Conservation (phyloP, 1,140 invertebrate species). For the Paralvinella palmiformis region DNA sequence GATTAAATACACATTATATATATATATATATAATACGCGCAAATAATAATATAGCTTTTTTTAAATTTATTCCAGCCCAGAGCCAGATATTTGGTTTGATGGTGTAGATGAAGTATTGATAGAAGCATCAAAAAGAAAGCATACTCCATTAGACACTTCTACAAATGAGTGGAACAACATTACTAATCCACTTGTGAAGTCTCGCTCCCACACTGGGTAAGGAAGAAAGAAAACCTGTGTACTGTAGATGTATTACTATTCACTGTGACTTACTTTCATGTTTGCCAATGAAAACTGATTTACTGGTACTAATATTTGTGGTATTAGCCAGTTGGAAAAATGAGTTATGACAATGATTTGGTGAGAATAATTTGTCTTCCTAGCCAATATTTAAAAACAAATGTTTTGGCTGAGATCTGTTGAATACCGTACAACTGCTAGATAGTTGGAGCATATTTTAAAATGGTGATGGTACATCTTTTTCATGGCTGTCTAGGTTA, state of each 20-base stretch:
- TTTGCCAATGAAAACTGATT: neutral
- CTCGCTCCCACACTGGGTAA: neutral
- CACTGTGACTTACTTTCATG: neutral
- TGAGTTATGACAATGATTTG: too few relatives aligned
- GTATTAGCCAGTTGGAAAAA: neutral
- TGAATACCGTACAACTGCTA: too few relatives aligned
- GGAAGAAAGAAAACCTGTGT: neutral
- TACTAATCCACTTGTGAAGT: neutral
- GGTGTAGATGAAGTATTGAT: slow-evolving; percentile 51
- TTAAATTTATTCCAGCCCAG: slow-evolving; percentile 19
- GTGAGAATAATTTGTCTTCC: too few relatives aligned
- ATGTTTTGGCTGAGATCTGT: too few relatives aligned
- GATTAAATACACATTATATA: too few relatives aligned
- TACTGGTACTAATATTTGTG: neutral
- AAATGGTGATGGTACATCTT: too few relatives aligned
- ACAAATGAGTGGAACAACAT: neutral
- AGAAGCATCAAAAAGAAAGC: slow-evolving; percentile 25
- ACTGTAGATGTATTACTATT: neutral
- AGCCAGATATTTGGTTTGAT: slow-evolving; percentile 53
- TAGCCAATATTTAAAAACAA: too few relatives aligned
- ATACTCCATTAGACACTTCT: neutral
- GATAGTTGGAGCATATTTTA: too few relatives aligned
- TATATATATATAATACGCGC: too few relatives aligned
- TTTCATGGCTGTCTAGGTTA: too few relatives aligned
- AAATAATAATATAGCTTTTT: too few relatives aligned